Conservation (phyloP, 2,113 vertebrate species). For the Hemicordylus capensis region DNA sequence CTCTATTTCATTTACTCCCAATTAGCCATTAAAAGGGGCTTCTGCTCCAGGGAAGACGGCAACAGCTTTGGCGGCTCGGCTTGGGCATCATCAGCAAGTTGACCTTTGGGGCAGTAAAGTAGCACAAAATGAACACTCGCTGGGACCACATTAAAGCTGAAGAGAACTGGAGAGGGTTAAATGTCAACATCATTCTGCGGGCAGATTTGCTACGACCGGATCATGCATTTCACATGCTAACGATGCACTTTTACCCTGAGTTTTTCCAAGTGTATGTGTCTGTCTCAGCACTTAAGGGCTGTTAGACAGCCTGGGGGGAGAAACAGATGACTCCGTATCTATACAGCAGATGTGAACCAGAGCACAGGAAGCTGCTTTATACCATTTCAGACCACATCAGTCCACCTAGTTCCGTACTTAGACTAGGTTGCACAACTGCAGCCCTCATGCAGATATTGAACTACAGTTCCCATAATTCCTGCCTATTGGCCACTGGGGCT, state of each 20-base stretch:
- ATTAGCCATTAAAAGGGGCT: conserved; percentile 52
- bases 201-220: conserved; percentile 25
- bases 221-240: conserved; percentile 32
- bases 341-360: no score
- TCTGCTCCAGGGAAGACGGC: conserved; percentile 46
- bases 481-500: no score
- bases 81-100: conserved; percentile 31
- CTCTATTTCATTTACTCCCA: conserved; percentile 48
- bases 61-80: conserved; percentile 36
- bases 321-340: no score
- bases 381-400: no score
- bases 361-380: no score
- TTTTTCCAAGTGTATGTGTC: no score
- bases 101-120: conserved; percentile 63
- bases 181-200: conserved; percentile 46
- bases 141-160: conserved; percentile 62
- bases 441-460: no score
- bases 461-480: no score
- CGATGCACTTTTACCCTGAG: background rate
- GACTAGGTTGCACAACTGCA: no score
- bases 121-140: conserved; percentile 65
- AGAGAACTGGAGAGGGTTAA: conserved; percentile 65
- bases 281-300: no score
- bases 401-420: no score
- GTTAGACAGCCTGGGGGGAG: no score